Evolutionary conservation across 2,797 vertebrate genomes (phyloP).

Genomic region (Bryconaethiops microstoma): DNA sequence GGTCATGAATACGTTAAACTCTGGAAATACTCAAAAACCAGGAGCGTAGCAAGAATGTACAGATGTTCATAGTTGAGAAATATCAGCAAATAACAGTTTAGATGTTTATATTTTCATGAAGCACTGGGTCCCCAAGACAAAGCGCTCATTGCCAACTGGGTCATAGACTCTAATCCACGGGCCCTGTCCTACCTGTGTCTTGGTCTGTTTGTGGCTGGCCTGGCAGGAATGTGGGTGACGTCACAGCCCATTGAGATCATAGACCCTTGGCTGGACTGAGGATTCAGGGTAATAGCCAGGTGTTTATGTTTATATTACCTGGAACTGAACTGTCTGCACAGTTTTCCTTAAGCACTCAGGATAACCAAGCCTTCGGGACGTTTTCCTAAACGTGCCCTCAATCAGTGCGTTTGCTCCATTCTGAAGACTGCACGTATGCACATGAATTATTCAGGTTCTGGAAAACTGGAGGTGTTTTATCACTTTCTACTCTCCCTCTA

Average conservation of each 20-base stretch:
- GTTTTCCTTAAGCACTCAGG: neutral
- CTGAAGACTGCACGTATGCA: neutral
- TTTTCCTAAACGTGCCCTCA: neutral
- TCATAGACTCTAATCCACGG: constrained; percentile 34
- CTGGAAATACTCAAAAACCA: neutral
- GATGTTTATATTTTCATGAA: neutral
- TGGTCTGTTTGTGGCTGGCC: neutral
- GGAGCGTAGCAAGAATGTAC: neutral
- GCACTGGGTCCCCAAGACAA: neutral
- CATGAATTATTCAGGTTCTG: neutral
- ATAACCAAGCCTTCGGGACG: neutral
- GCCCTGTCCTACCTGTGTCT: constrained; percentile 7
- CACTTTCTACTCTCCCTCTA: neutral
- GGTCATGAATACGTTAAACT: no score
- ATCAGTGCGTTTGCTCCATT: neutral
- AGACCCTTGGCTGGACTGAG: constrained; percentile 18
- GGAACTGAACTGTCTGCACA: neutral
- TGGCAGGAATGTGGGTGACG: neutral
- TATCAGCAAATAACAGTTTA: neutral
- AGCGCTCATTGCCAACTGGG: constrained; percentile 20
- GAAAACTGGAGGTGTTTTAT: constrained; percentile 29
- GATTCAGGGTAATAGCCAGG: constrained; percentile 11
- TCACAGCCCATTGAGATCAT: neutral
- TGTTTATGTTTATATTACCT: constrained; percentile 15
- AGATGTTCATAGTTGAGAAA: neutral